These are phyloP conservation scores for Apostichopus japonicus DNA, from an alignment of 35 echinoderm and acorn worm species.

Conservation along the genomic window DNA sequence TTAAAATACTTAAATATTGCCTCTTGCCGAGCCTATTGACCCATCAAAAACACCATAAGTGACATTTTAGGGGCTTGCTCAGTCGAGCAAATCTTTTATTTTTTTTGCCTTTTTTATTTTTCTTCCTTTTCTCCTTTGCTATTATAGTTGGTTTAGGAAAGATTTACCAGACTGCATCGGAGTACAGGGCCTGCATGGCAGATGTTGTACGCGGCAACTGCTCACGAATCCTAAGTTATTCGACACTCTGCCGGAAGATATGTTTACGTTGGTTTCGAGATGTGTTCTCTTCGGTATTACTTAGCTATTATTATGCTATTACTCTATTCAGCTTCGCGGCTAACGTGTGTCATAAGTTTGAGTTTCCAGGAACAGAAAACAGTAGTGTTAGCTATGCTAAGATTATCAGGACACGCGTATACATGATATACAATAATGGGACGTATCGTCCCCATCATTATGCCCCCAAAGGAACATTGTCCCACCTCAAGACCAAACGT, in stretches of 20 bases:
- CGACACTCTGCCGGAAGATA: conserved; percentile 43
- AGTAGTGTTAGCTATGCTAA: not conserved
- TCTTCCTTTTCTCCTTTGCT: not conserved
- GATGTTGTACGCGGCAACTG: conserved; percentile 28
- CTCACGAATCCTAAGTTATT: conserved; percentile 14
- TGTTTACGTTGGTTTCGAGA: conserved; percentile 46
- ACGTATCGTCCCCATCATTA: not conserved
- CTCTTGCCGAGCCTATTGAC: not conserved
- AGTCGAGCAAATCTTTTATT: conserved; percentile 25
- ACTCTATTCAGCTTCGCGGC: conserved; percentile 16
- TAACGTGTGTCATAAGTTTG: conserved; percentile 19
- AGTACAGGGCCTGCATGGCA: conserved; percentile 13
- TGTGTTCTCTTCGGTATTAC: conserved; percentile 3
- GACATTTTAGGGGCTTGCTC: conserved; percentile 31
- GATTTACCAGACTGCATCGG: conserved; percentile 17
- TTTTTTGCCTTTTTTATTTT: not conserved
- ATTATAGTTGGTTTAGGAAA: not conserved
- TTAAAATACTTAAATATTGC: not conserved
- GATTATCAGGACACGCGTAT: not conserved
- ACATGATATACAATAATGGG: conserved; percentile 16
- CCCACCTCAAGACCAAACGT: conserved; percentile 1
- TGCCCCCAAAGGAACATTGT: conserved; percentile 35
- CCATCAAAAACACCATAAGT: conserved; percentile 43
- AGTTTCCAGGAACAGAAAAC: conserved; percentile 8
- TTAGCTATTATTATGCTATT: conserved; percentile 47